These are phyloP conservation scores for Calvadosia cruxmelitensis DNA, from an alignment of 30 jellyfish, hydroid and myxozoan species.

Conservation along the genomic window DNA sequence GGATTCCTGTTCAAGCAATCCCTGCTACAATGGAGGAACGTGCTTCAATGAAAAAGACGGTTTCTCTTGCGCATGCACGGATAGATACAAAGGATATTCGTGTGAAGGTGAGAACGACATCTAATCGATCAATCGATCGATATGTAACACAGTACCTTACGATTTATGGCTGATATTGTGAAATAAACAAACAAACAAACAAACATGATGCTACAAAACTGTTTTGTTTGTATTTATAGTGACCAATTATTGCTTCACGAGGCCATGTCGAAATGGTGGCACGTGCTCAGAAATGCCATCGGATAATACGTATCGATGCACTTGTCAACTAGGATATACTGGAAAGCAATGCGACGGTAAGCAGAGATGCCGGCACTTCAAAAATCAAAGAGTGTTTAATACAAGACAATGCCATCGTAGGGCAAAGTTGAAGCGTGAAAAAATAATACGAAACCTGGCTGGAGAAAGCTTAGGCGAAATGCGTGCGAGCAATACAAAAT, in stretches of 20 bases:
- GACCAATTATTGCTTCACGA: conserved; percentile 51
- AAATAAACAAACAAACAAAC: too few relatives aligned
- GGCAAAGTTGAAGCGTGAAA: too few relatives aligned
- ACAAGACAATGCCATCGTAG: not conserved
- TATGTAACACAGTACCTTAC: not conserved
- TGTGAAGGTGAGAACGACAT: conserved; percentile 52
- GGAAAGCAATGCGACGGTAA: conserved; percentile 81
- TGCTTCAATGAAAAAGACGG: conserved; percentile 51
- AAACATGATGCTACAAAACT: too few relatives aligned
- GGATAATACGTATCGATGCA: conserved; percentile 49
- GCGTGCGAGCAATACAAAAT: too few relatives aligned
- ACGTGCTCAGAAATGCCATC: conserved; percentile 46
- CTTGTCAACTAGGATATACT: conserved; percentile 68
- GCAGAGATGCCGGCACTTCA: not conserved
- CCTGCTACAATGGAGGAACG: conserved; percentile 83
- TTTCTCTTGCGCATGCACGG: conserved; percentile 66
- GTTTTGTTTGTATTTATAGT: conserved; percentile 37
- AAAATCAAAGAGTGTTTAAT: not conserved
- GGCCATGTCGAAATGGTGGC: conserved; percentile 85
- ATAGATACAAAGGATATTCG: conserved; percentile 45
- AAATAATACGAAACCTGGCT: too few relatives aligned
- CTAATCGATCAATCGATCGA: not conserved
- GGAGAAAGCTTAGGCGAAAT: too few relatives aligned
- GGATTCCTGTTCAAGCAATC: conserved; percentile 63
- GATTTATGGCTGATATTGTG: too few relatives aligned